Conservation (phyloP, 2,888 invertebrate genomes). For the Timema cristinae region DNA sequence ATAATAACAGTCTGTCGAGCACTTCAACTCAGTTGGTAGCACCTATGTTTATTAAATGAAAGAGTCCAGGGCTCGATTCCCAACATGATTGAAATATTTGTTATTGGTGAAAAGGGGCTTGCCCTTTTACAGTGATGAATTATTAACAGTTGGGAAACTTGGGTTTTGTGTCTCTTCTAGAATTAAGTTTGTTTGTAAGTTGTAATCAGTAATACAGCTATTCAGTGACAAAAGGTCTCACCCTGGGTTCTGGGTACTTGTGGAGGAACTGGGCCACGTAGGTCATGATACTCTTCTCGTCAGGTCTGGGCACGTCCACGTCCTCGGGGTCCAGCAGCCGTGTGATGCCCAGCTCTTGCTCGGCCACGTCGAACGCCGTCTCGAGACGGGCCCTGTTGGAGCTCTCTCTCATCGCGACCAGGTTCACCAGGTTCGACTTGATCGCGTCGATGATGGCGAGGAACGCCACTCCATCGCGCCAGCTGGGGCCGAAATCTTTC, state of each 20-base stretch:
- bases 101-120: no score
- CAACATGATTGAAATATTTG: no score
- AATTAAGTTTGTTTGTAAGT: no score
- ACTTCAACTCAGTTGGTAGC: no score
- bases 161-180: no score
- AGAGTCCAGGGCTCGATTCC: no score
- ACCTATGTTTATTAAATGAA: no score
- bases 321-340: constrained; percentile 91
- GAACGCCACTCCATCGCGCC: constrained; percentile 95
- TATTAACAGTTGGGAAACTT: no score
- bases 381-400: constrained; percentile 81
- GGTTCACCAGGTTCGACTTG: constrained; percentile 85
- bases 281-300: constrained; percentile 97
- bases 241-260: constrained; percentile 81
- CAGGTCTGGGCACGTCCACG: constrained; percentile 92
- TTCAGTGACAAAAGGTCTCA: constrained; percentile 11
- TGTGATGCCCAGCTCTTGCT: constrained; percentile 85
- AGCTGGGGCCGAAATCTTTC: constrained; percentile 90
- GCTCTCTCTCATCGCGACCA: constrained; percentile 72
- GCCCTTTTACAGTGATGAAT: no score
- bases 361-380: constrained; percentile 91
- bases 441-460: constrained; percentile 93
- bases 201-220: no score
- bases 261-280: constrained; percentile 97
- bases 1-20: no score